Conservation (phyloP, 2,797 vertebrate genomes). For the Hydrophis major region DNA sequence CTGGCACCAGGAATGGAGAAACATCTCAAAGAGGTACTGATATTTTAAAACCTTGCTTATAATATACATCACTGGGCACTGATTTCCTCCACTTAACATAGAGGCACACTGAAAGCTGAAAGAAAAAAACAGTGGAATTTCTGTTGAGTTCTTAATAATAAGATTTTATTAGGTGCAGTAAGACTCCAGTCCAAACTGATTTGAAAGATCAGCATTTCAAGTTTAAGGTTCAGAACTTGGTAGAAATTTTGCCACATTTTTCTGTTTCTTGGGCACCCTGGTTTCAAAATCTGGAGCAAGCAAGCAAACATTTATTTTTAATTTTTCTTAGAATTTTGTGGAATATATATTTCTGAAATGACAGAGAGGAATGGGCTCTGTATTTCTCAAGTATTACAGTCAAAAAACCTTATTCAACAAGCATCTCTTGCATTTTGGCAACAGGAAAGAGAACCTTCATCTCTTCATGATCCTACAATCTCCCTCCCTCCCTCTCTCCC, state of each 20-base stretch:
- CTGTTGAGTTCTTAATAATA: background rate
- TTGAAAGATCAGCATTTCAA: background rate
- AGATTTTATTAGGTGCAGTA: background rate
- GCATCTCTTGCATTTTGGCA: background rate
- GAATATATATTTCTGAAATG: background rate
- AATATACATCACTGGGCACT: background rate
- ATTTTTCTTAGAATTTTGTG: background rate
- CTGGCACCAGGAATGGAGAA: slow-evolving; percentile 79
- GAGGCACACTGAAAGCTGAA: background rate
- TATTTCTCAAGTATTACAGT: background rate
- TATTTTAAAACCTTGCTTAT: background rate
- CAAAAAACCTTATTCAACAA: background rate
- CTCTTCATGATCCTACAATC: background rate
- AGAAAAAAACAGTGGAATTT: background rate
- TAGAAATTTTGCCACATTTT: background rate
- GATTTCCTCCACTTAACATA: background rate
- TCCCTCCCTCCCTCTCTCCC: fast-evolving
- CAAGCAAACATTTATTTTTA: background rate
- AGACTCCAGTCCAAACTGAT: background rate
- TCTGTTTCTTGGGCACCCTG: background rate
- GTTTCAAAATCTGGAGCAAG: background rate
- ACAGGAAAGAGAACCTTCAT: background rate
- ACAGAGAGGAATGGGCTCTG: background rate
- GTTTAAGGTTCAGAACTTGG: background rate
- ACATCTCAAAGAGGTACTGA: slow-evolving; percentile 82